Percentiles rank a stretch among this genome's conserved stretches.
Evolutionary conservation across 92 coral and sea anemone genomes (phyloP).

Genomic region (Porites lobata): DNA sequence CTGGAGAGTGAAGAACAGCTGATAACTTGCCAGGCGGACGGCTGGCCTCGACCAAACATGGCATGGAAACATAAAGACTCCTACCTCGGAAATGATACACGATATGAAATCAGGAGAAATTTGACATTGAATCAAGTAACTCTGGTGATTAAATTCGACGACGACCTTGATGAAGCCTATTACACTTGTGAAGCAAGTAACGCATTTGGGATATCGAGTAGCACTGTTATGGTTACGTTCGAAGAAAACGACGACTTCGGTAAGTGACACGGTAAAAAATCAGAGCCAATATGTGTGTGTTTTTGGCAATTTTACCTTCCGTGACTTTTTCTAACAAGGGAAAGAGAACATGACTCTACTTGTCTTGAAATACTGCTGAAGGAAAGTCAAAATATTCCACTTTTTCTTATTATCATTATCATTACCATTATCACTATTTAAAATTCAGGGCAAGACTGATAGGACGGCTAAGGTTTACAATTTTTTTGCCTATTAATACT

Average conservation of each 20-base stretch:
- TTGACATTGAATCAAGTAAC: background rate
- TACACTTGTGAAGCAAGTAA: conserved; percentile 51
- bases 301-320: too few relatives aligned
- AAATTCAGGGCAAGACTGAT: too few relatives aligned
- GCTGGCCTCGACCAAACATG: conserved; percentile 40
- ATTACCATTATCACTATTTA: too few relatives aligned
- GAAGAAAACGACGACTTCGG: background rate
- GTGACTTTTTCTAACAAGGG: too few relatives aligned
- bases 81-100: background rate
- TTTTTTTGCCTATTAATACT: too few relatives aligned
- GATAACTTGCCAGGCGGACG: conserved; percentile 20
- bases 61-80: conserved; percentile 4
- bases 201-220: conserved; percentile 7
- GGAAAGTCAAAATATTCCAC: too few relatives aligned
- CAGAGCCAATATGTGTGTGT: too few relatives aligned
- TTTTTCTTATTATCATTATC: too few relatives aligned
- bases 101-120: background rate
- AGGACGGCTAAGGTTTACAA: too few relatives aligned
- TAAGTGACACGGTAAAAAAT: too few relatives aligned
- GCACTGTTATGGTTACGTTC: background rate
- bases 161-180: background rate
- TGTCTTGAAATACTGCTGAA: too few relatives aligned
- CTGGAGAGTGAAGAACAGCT: background rate
- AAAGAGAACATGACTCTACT: too few relatives aligned
- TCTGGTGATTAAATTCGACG: conserved; percentile 5